Base-by-base conservation (phyloP, 1,140 invertebrate species). In the Tribolium castaneum region DNA sequence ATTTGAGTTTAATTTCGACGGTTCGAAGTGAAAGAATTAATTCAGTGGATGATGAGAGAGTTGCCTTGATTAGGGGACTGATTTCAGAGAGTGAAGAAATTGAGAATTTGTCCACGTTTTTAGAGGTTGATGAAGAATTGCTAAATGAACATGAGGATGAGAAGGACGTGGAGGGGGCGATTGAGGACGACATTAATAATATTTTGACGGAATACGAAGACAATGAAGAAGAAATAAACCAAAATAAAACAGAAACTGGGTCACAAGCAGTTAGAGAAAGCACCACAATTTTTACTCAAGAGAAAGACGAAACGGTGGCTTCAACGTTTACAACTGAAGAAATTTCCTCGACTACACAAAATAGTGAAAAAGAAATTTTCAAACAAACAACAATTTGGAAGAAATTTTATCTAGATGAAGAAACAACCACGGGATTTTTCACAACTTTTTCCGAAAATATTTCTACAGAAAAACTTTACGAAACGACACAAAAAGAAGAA, bases 61-160 rank as follows among this genome's bases (percentile, higher is more conserved):
- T 59, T 59, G 2, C 14, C 30, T n/a, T 10, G 10, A 14, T 30
- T 30, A 30, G 3, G 1, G 25, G 25, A 30, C 0, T 2, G 25
- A 30, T 45, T 45, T 66, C 59, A 66, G 30, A 13, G 30, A 13
- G 22, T 66, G 59, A 66, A 12, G 71, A 73, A 51, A 73, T 73
- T 54, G 71, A 73, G 13, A 25, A 73, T 73, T 54, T 73, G 14
- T 73, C 50, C 1, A 22, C 71, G 14, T 73, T 73, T 52, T 16
- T 73, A 12, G 16, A 54, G 1, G 30, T 73, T 1, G 71, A 73
- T 54, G 49, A 73, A 35, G 50, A 73, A 51, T 73, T 73, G 6
- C 50, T 73, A 10, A 19, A 52, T 51, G 49, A 54, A 35, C 13
- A 5, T 35, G 7, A 13, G 1, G 59, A 35, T 39, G 10, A 22